Conservation (phyloP, 2,797 vertebrate genomes). For the Ambastaia sidthimunki region DNA sequence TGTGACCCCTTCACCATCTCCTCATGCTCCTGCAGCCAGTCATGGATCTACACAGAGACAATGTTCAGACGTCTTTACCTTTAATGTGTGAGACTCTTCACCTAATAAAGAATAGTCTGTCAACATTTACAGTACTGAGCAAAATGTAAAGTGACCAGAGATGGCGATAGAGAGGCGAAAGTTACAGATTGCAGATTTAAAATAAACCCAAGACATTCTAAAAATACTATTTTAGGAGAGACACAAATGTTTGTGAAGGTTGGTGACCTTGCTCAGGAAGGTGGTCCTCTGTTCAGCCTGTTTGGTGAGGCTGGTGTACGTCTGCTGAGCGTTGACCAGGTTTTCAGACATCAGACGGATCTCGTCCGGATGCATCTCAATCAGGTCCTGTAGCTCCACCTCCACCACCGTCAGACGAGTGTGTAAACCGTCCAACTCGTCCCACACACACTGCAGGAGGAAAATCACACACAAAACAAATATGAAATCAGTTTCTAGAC, state of each 20-base stretch:
- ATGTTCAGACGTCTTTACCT: neutral
- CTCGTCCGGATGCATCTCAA: conserved; percentile 82
- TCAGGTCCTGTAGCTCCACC: conserved; percentile 85
- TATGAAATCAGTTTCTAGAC: neutral
- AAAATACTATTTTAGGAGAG: too few species aligned
- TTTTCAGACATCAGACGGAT: conserved; percentile 81
- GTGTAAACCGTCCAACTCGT: conserved; percentile 89
- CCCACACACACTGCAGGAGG: conserved; percentile 83
- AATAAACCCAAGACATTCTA: too few species aligned
- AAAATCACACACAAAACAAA: conserved; percentile 10
- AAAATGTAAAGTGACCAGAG: too few species aligned
- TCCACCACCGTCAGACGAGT: conserved; percentile 85
- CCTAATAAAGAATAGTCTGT: too few species aligned
- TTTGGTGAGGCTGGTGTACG: conserved; percentile 83
- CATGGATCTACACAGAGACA: conserved; percentile 77
- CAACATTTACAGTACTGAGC: too few species aligned
- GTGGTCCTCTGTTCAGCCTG: conserved; percentile 86
- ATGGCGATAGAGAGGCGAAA: too few species aligned
- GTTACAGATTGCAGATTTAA: too few species aligned
- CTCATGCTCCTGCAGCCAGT: conserved; percentile 86
- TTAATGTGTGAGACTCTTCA: too few species aligned
- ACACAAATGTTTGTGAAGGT: neutral
- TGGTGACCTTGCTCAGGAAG: conserved; percentile 86
- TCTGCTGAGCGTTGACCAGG: conserved; percentile 81
- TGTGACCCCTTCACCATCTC: conserved; percentile 85